These are phyloP conservation scores for Nematopogon swammerdamellus DNA, from an alignment of 2,888 invertebrate genomes.

Conservation along the genomic window DNA sequence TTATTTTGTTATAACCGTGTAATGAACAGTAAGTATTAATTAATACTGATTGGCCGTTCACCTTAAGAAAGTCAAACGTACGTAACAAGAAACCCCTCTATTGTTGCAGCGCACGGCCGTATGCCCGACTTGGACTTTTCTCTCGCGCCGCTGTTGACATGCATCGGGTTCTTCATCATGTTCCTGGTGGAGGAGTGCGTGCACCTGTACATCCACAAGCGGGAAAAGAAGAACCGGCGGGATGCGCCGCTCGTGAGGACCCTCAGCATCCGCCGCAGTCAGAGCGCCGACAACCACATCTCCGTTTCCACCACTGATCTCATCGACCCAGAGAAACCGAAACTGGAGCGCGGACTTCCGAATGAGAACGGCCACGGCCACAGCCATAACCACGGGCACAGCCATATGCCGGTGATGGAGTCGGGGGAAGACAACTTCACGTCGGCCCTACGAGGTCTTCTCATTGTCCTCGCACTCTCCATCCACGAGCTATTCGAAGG, in stretches of 20 bases:
- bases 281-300: constrained; percentile 21
- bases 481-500: constrained; percentile 88
- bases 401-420: constrained; percentile 47
- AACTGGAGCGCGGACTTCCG: not conserved
- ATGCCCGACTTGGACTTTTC: constrained; percentile 58
- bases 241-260: constrained; percentile 35
- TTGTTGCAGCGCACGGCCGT: constrained; percentile 26
- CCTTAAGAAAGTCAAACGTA: too few species aligned
- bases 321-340: constrained; percentile 23
- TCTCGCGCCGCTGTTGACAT: constrained; percentile 69
- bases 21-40: too few species aligned
- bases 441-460: constrained; percentile 63
- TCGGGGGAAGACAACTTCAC: constrained; percentile 39
- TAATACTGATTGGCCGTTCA: too few species aligned
- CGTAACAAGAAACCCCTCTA: too few species aligned
- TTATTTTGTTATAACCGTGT: too few species aligned
- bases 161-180: constrained; percentile 72
- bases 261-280: constrained; percentile 38
- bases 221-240: constrained; percentile 34
- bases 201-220: constrained; percentile 62
- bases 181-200: constrained; percentile 78
- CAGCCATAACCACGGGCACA: constrained; percentile 18
- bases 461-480: constrained; percentile 79
- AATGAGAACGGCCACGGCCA: constrained; percentile 8
- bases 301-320: constrained; percentile 45